Evolutionary conservation across 1,140 invertebrate genomes (phyloP), one percentile per base, ranked within the genome.

Genomic region (Lucilia cuprina): DNA sequence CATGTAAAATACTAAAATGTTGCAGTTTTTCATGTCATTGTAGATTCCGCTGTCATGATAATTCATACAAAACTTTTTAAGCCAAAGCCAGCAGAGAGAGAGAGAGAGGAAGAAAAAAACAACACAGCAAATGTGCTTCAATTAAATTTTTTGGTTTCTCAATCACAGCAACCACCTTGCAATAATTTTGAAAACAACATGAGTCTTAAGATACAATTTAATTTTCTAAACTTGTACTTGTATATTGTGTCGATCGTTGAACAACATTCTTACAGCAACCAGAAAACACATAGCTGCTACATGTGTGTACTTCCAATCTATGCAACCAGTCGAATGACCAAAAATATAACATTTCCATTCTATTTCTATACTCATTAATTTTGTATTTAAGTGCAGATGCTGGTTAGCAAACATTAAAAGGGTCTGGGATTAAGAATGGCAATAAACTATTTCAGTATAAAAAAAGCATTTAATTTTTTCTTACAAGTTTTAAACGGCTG

Each of bases 1-100:
- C 41, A 25, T 70, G 65, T 70, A 21, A 70, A 70, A 70, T 70
- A 70, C n/a, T 70, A 70, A 70, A 70, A 70, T 70, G 65, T 70
- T 70, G 65, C 65, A 70, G 65, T 70, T 70, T 21, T 19, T 25
- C 65, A 70, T 70, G 65, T 70, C 19, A 70, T 70, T 70, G 65
- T 25, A 70, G 65, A 70, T 70, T 70, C 65, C 65, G 65, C 65
- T 70, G 19, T 70, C 65, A 70, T 70, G 65, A 70, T 70, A 70
- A 70, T 70, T 70, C 65, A 70, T 70, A 70, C 65, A 70, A 21
- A 49, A 25, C 21, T 21, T 60, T 60, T 14, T n/a, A 60, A 60
- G 14, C 55, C 14, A 60, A 60, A 60, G 7, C 17, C 13, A 60
- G n/a, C 14, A 2, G 14, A 60, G 55, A 3, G 2, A 60, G 25